phyloP scores from a whole-genome alignment of 2,888 invertebrate genomes.

The Piscicola geometra region DNA sequence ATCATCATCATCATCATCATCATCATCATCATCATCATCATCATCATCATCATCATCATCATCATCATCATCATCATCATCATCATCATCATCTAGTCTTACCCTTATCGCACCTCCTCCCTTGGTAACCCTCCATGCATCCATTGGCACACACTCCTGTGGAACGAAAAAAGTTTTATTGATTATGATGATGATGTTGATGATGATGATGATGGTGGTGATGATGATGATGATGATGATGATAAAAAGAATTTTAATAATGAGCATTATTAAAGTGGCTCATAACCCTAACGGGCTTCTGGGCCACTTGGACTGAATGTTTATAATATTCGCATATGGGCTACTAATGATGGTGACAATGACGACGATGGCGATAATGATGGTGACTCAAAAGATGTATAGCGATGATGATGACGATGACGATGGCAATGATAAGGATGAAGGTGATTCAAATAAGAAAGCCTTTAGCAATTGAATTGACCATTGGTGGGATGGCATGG shows the following conservation, averaged over 20 bases:
- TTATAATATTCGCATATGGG: too few relatives aligned
- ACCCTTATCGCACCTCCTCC: too few relatives aligned
- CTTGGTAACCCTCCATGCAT: too few relatives aligned
- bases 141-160: too few relatives aligned
- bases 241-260: background rate
- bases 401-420: background rate
- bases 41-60: conserved; percentile 27
- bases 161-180: background rate
- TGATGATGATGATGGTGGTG: conserved; percentile 34
- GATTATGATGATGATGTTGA: conserved; percentile 34
- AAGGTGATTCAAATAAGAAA: too few relatives aligned
- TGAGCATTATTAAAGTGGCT: background rate
- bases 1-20: conserved; percentile 8
- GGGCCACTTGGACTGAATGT: too few relatives aligned
- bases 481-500: too few relatives aligned
- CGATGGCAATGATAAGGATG: background rate
- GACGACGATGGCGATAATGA: background rate
- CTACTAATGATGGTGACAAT: conserved; percentile 33
- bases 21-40: conserved; percentile 1
- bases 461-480: too few relatives aligned
- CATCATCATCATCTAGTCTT: too few relatives aligned
- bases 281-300: too few relatives aligned
- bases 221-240: conserved; percentile 23
- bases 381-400: too few relatives aligned
- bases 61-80: conserved; percentile 21